A percentile compares a stretch with the other conserved stretches of the same genome.
phyloP scores from a whole-genome alignment of 2,113 vertebrate genomes.

The Helogale parvula region DNA sequence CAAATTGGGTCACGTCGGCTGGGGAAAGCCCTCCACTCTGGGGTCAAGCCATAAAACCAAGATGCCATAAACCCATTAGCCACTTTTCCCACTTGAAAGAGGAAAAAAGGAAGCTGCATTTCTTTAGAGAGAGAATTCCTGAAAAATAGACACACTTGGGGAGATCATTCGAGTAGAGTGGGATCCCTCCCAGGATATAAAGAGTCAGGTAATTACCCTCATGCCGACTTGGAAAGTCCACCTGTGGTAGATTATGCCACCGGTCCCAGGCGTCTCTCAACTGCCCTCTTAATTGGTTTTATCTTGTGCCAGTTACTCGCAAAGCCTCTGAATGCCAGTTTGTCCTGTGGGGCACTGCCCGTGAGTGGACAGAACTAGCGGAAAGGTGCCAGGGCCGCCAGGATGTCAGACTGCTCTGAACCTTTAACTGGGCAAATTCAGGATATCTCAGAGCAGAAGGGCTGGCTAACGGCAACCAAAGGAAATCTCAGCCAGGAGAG shows the following conservation, averaged over 20 bases:
- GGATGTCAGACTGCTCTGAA: not conserved
- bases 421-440: not conserved
- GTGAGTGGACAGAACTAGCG: constrained; percentile 10
- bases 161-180: not conserved
- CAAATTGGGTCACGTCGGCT: not conserved
- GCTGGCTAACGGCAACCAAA: constrained; percentile 9
- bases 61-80: not conserved
- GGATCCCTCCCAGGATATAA: not conserved
- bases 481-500: constrained; percentile 42
- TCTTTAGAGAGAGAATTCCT: not conserved
- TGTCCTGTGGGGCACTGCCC: not conserved
- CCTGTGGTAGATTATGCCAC: not conserved
- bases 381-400: not conserved
- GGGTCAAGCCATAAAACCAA: not conserved
- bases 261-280: not conserved
- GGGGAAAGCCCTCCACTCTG: not conserved
- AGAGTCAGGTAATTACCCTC: not conserved
- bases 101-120: not conserved
- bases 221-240: not conserved
- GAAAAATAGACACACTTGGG: not conserved
- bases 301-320: constrained; percentile 29
- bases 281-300: constrained; percentile 44
- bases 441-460: not conserved
- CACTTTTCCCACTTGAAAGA: not conserved
- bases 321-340: constrained; percentile 17